phyloP scores from a whole-genome alignment of 23 tunicate genomes.

The Styela clava region DNA sequence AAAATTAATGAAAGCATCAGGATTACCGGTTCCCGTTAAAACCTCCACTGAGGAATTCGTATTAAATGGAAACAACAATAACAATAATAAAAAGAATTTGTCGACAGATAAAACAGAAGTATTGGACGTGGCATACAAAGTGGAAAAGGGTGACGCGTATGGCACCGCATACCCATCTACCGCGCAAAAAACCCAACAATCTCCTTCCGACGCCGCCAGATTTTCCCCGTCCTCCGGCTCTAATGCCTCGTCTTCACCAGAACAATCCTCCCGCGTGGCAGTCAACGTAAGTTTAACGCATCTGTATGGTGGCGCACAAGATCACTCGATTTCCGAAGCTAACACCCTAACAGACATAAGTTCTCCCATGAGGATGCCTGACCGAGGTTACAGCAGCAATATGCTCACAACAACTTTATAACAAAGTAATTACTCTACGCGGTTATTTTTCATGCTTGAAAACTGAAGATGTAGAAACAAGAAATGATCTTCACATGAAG shows the following conservation, averaged over 20 bases:
- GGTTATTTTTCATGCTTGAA: neutral
- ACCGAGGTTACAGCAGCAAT: neutral
- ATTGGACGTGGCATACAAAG: neutral
- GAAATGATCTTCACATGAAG: neutral
- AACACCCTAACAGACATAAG: neutral
- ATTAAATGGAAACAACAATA: neutral
- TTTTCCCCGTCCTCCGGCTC: conserved; percentile 27
- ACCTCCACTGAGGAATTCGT: neutral
- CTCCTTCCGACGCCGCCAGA: conserved; percentile 12
- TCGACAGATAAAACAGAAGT: neutral
- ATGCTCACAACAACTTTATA: neutral
- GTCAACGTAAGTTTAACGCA: neutral
- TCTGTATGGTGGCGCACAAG: conserved; percentile 2
- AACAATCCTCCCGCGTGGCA: conserved; percentile 5
- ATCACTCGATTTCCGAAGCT: neutral
- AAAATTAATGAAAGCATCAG: conserved; percentile 37
- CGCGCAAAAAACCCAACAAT: neutral
- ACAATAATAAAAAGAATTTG: conserved; percentile 1
- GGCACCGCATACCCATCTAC: neutral
- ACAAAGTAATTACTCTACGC: too few species aligned
- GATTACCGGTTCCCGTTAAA: neutral
- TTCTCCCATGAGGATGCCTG: neutral
- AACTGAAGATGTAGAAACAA: neutral
- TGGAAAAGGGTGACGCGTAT: conserved; percentile 3
- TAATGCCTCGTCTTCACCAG: conserved; percentile 17